Conservation (phyloP, 2,888 invertebrate species). For the Eugnorisma glareosa region DNA sequence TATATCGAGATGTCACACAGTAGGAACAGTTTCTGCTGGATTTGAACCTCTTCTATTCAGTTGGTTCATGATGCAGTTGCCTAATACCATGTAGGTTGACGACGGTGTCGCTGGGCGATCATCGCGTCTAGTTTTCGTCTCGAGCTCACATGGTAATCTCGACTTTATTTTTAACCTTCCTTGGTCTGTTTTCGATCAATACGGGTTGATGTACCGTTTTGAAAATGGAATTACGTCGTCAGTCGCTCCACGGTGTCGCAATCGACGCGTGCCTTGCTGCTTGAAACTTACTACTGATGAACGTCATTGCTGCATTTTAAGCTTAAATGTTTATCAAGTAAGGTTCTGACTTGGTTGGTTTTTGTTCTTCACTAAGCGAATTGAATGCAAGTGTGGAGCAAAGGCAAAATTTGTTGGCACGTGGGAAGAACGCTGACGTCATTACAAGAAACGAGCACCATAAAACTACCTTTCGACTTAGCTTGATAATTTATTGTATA, state of each 20-base stretch:
- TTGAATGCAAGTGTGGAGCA: conserved; percentile 68
- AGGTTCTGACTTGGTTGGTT: conserved; percentile 61
- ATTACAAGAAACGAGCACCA: conserved; percentile 69
- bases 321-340: conserved; percentile 66
- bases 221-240: conserved; percentile 76
- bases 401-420: conserved; percentile 67
- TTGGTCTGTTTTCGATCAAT: conserved; percentile 64
- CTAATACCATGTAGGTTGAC: conserved; percentile 85
- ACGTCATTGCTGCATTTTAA: conserved; percentile 64
- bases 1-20: conserved; percentile 56
- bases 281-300: conserved; percentile 66
- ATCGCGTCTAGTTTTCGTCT: conserved; percentile 74
- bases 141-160: conserved; percentile 57
- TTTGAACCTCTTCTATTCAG: conserved; percentile 69
- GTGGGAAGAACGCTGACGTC: conserved; percentile 84
- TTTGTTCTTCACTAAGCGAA: conserved; percentile 52
- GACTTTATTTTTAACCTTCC: conserved; percentile 61
- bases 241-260: conserved; percentile 78
- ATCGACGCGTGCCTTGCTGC: conserved; percentile 84
- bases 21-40: conserved; percentile 42
- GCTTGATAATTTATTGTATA: conserved; percentile 47
- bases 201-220: conserved; percentile 73
- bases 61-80: conserved; percentile 81
- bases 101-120: conserved; percentile 78
- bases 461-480: conserved; percentile 64